Evolutionary conservation across 2,888 invertebrate genomes (phyloP), one percentile per base, ranked within the genome.

Genomic region (Syrphus vitripennis): DNA sequence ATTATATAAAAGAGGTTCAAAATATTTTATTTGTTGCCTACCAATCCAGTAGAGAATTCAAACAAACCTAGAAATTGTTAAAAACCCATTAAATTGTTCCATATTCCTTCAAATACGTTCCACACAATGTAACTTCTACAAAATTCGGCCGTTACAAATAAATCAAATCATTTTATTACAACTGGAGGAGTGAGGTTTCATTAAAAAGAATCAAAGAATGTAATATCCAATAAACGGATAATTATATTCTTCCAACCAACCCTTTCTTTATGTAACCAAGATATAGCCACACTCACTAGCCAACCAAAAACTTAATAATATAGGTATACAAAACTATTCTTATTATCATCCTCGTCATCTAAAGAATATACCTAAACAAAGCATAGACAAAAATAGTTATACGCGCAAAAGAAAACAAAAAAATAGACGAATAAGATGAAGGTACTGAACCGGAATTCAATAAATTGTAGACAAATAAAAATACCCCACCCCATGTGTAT

Each of bases 401-500:
- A 77, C 72, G 50, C 77, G 71, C 61, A 72, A 75, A 55, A 50
- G 24, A 4, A 59, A n/a, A 45, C n/a, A n/a, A n/a, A 55, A 31
- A 26, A 48, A 57, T 74, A 75, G 70, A 55, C 48, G 67, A 67
- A 55, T 55, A 63, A 82, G 63, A 59, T n/a, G 50, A 78, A 77
- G 55, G 63, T 37, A 82, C 84, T 67, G 40, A 77, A 76, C 71
- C 76, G 45, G 72, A 77, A 86, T 86, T 70, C 48, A 37, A 53
- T n/a, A n/a, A n/a, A n/a, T 26, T 55, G 26, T 45, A 71, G 19
- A 61, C 81, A 45, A 4, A 48, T 65, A 53, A 34, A n/a, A 57
- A 67, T 72, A 53, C 82, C 86, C 86, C 77, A 74, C 82, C 78
- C 86, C 70, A 65, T n/a, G n/a, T n/a, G n/a, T n/a, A n/a, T 59